Evolutionary conservation across 2,888 invertebrate genomes (phyloP), one percentile per base, ranked within the genome.

Genomic region (Siphonodentalium dalli): DNA sequence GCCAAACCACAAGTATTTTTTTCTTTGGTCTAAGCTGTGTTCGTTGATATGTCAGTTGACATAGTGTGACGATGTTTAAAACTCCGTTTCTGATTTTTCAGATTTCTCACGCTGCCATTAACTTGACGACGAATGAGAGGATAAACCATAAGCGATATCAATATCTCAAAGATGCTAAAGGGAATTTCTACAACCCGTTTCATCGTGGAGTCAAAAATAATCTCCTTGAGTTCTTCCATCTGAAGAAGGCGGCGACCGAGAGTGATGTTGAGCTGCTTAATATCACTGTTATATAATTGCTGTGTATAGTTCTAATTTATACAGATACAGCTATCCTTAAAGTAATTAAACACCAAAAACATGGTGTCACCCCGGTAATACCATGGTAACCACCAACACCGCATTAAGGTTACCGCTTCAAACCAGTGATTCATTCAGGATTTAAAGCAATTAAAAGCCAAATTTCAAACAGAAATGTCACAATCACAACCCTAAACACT

Each of bases 61-160:
- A 11, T 33, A 33, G 4, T 21, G 34, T 9, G 6, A 8, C 20
- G 28, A 20, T 37, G 37, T 9, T 40, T n/a, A n/a, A n/a, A n/a
- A n/a, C 26, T 33, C 29, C 35, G 31, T 28, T 39, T 31, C 34
- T 29, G 13, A 37, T 21, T 13, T 85, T 84, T 20, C 84, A 94
- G 93, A 87, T 93, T 44, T 84, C 93, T 21, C 93, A 94, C 79
- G 93, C 92, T 11, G 90, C 92, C 77, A 91, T 92, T 90, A 95
- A 95, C 84, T 83, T 94, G 55, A 94, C 95, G 7, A 93, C 93
- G 39, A 95, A 94, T 80, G 94, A 95, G 83, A 92, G 93, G 90
- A 91, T 93, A 79, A 94, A 94, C 83, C 91, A 91, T 80, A 92
- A 92, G 78, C 86, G 93, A 45, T 94, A 94, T 80, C 90, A 92